phyloP scores from a whole-genome alignment of 35 echinoderm and acorn worm genomes.

The Eucidaris tribuloides region DNA sequence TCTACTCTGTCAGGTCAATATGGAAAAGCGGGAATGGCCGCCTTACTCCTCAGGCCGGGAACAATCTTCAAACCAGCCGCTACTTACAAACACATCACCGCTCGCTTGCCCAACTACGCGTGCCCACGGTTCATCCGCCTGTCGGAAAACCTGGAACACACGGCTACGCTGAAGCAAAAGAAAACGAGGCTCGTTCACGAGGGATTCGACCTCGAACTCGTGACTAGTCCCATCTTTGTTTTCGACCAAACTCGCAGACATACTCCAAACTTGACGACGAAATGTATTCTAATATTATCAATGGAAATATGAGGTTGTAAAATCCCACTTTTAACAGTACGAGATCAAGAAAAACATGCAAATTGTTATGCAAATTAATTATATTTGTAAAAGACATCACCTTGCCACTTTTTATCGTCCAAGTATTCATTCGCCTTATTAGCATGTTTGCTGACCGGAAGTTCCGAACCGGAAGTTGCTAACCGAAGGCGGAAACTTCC shows the following conservation, averaged over 20 bases:
- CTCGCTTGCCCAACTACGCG: slow-evolving; percentile 78
- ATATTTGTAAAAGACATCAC: neutral
- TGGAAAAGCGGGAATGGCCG: slow-evolving; percentile 95
- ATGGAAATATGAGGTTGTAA: slow-evolving; percentile 63
- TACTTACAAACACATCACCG: slow-evolving; percentile 70
- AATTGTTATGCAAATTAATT: neutral
- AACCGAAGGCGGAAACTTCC: neutral
- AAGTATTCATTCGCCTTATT: neutral
- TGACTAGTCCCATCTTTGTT: slow-evolving; percentile 68
- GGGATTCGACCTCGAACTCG: slow-evolving; percentile 66
- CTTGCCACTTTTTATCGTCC: neutral
- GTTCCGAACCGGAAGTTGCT: neutral
- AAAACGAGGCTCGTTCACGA: slow-evolving; percentile 80
- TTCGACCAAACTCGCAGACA: slow-evolving; percentile 43
- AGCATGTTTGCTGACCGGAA: neutral
- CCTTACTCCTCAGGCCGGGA: slow-evolving; percentile 43
- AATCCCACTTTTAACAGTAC: neutral
- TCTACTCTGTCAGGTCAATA: slow-evolving; percentile 54
- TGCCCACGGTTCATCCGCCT: slow-evolving; percentile 89
- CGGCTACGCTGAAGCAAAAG: slow-evolving; percentile 90
- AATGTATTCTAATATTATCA: slow-evolving; percentile 53
- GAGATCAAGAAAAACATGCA: neutral
- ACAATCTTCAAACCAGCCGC: slow-evolving; percentile 39
- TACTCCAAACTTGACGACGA: slow-evolving; percentile 57
- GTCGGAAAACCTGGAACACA: slow-evolving; percentile 61